Evolutionary conservation across 1,140 invertebrate genomes (phyloP).

Genomic region (Hypsibius dujardini): DNA sequence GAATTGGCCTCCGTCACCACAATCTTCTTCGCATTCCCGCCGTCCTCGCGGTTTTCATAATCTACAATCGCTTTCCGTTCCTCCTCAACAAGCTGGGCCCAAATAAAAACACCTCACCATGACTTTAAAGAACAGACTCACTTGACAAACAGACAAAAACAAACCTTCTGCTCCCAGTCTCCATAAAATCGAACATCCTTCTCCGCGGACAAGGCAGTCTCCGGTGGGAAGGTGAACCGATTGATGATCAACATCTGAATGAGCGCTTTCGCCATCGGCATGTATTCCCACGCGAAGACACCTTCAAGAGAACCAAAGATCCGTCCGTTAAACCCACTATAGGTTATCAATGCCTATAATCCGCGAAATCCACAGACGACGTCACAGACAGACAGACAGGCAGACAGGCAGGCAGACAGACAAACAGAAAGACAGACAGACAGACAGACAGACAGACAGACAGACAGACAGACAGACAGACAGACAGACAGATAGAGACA

Average conservation of each 20-base stretch:
- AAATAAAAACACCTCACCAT: background rate
- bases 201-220: background rate
- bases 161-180: conserved; percentile 10
- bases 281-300: background rate
- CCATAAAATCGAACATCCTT: background rate
- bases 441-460: no score
- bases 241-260: conserved; percentile 13
- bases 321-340: background rate
- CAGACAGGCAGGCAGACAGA: no score
- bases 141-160: no score
- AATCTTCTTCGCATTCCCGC: background rate
- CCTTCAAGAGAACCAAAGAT: background rate
- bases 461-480: no score
- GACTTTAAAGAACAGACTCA: background rate
- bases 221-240: conserved; percentile 6
- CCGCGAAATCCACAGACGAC: no score
- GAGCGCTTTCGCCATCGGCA: background rate
- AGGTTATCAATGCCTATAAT: background rate
- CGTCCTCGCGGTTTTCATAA: background rate
- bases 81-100: background rate
- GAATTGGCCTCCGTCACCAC: background rate
- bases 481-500: no score
- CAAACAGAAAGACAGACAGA: no score
- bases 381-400: no score
- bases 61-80: background rate